Conservation (phyloP, 2,113 vertebrate species). For the Mesitornis unicolor region DNA sequence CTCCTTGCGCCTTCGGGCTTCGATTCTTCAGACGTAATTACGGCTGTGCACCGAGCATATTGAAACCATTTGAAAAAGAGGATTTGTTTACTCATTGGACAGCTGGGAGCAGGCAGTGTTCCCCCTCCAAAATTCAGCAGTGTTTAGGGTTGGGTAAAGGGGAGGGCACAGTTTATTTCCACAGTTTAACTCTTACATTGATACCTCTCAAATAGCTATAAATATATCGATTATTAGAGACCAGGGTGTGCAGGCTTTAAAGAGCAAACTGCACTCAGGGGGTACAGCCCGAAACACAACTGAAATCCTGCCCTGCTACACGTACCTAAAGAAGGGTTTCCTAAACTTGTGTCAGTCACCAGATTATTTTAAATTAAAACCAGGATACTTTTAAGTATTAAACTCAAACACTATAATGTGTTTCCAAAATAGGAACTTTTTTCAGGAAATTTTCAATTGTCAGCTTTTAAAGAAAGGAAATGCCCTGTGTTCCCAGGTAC, state of each 20-base stretch:
- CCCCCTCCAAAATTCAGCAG: not conserved
- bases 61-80: not conserved
- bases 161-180: not conserved
- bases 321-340: not conserved
- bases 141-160: not conserved
- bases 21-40: not conserved
- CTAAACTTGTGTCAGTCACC: not conserved
- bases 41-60: not conserved
- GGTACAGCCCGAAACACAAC: not conserved
- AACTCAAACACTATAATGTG: not conserved
- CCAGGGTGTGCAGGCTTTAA: accelerated
- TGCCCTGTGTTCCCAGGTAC: not conserved
- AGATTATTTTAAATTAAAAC: not conserved
- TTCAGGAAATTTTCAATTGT: not conserved
- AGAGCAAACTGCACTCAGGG: not conserved
- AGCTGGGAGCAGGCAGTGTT: not conserved
- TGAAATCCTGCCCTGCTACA: not conserved
- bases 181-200: not conserved
- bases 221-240: not conserved
- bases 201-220: not conserved
- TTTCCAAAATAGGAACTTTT: not conserved
- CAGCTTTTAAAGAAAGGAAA: not conserved
- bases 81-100: not conserved
- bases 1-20: not conserved
- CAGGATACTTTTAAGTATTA: not conserved